These are phyloP conservation scores for Venusia cambrica DNA, from an alignment of 2,888 invertebrate genomes.

Conservation along the genomic window DNA sequence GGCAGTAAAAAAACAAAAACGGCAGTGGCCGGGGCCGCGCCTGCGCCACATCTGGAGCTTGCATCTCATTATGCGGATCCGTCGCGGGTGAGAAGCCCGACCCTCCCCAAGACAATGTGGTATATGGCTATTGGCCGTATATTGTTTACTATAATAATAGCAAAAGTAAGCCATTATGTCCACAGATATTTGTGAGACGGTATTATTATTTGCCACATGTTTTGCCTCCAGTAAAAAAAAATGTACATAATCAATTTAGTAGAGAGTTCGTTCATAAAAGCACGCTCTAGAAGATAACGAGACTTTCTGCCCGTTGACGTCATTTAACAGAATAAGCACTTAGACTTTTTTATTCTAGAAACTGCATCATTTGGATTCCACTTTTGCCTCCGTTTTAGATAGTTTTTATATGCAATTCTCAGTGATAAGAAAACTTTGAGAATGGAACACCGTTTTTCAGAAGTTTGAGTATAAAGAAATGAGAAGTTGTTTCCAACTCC, in stretches of 20 bases:
- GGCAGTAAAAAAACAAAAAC: constrained; percentile 58
- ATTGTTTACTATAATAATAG: constrained; percentile 38
- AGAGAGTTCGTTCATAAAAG: too few relatives aligned
- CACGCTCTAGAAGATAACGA: constrained; percentile 15
- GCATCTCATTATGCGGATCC: constrained; percentile 73
- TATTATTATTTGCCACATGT: too few relatives aligned
- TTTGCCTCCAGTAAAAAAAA: too few relatives aligned
- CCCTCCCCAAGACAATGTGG: constrained; percentile 50
- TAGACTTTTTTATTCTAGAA: constrained; percentile 7
- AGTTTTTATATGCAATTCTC: constrained; percentile 17
- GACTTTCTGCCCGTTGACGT: constrained; percentile 10
- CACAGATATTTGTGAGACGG: too few relatives aligned
- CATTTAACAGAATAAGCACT: constrained; percentile 2
- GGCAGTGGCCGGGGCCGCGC: constrained; percentile 61
- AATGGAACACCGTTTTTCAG: constrained; percentile 17
- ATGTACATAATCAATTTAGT: too few relatives aligned
- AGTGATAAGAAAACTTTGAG: constrained; percentile 23
- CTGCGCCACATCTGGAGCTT: constrained; percentile 76
- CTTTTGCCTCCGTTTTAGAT: constrained; percentile 16
- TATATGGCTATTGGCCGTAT: constrained; percentile 40
- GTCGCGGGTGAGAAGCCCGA: constrained; percentile 63
- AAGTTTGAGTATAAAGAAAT: constrained; percentile 21
- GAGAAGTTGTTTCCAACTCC: constrained; percentile 21
- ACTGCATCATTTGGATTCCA: constrained; percentile 9
- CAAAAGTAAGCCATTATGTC: constrained; percentile 17